Evolutionary conservation across 2,888 invertebrate genomes (phyloP).

Genomic region (Catotricha subobsoleta): DNA sequence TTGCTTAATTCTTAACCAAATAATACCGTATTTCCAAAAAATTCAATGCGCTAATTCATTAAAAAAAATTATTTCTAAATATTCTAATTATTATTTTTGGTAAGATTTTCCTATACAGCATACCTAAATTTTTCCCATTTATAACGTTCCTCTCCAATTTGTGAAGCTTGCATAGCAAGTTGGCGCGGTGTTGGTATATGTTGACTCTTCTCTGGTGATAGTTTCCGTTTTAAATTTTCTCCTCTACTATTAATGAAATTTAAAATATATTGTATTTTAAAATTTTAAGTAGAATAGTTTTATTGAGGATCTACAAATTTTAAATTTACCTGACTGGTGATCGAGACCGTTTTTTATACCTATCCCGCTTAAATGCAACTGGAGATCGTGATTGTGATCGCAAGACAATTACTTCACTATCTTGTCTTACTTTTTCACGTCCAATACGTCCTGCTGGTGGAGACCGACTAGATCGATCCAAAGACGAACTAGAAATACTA

Average conservation of each 20-base stretch:
- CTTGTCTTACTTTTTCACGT: neutral
- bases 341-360: neutral
- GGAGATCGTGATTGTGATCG: slow-evolving; percentile 3
- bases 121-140: slow-evolving; percentile 35
- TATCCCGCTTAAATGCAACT: neutral
- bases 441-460: neutral
- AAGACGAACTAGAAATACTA: slow-evolving; percentile 21
- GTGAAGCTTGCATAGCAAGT: slow-evolving; percentile 23
- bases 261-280: too few relatives aligned
- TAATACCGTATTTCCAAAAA: neutral
- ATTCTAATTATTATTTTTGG: neutral
- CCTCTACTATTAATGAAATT: too few relatives aligned
- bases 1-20: too few relatives aligned
- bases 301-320: neutral
- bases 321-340: slow-evolving; percentile 2
- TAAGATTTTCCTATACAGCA: neutral
- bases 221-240: too few relatives aligned
- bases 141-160: slow-evolving; percentile 31
- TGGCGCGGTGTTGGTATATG: slow-evolving; percentile 24
- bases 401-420: slow-evolving; percentile 2
- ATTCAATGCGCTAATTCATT: slow-evolving; percentile 8
- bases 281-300: too few relatives aligned
- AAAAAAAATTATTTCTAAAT: slow-evolving; percentile 8
- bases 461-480: slow-evolving; percentile 7
- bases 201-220: slow-evolving; percentile 5